These are phyloP conservation scores for Oreochromis grahami DNA, from an alignment of 2,797 vertebrate genomes.

Conservation along the genomic window DNA sequence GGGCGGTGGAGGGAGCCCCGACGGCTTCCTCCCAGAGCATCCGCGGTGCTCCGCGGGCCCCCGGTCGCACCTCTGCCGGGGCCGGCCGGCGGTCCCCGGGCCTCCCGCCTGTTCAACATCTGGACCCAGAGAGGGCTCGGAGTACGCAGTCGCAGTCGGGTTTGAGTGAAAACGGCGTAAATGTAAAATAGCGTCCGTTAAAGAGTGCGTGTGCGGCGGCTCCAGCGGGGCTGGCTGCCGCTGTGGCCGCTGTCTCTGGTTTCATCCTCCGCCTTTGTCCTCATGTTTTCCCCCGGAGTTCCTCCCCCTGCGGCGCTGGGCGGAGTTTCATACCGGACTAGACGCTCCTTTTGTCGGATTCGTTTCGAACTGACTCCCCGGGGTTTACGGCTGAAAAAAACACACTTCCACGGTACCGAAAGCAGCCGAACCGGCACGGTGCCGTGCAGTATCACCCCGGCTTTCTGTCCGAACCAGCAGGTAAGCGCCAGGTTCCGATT, in stretches of 20 bases:
- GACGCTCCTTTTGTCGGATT: constrained; percentile 85
- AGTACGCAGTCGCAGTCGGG: neutral
- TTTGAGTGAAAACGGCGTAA: too few relatives aligned
- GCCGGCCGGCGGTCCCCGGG: neutral
- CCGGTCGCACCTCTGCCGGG: neutral
- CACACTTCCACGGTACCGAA: constrained; percentile 47
- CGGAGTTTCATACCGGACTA: constrained; percentile 85
- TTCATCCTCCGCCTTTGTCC: constrained; percentile 73
- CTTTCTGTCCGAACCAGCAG: constrained; percentile 29
- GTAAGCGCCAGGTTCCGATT: constrained; percentile 59
- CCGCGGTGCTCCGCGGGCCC: neutral
- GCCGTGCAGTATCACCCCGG: constrained; percentile 10
- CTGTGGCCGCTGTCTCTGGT: constrained; percentile 57
- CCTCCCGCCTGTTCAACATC: constrained; percentile 17
- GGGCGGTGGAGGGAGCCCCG: neutral
- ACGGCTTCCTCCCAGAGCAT: neutral
- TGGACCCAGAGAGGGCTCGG: constrained; percentile 14
- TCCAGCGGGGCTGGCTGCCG: constrained; percentile 10
- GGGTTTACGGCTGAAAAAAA: constrained; percentile 74
- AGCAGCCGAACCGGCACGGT: constrained; percentile 1
- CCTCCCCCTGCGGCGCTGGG: constrained; percentile 86
- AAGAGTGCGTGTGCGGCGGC: neutral
- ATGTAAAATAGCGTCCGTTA: neutral
- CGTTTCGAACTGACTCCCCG: constrained; percentile 81
- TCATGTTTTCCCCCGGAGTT: constrained; percentile 78